Conservation (phyloP, 1,140 invertebrate species). For the Contarinia nasturtii region DNA sequence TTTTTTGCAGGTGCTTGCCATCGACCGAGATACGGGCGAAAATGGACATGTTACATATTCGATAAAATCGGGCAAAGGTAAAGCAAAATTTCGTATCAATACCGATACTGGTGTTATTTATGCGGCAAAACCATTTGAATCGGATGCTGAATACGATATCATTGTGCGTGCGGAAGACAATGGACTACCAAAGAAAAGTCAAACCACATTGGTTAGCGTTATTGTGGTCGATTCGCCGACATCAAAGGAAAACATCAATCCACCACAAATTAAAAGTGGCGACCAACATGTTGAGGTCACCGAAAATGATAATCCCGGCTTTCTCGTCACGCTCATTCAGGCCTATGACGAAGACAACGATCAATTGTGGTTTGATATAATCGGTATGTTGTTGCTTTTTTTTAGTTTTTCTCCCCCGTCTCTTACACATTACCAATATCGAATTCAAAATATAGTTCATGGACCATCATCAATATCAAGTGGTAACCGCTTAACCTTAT, state of each 20-base stretch:
- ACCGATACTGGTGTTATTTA: constrained; percentile 61
- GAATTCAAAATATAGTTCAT: too few relatives aligned
- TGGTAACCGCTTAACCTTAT: too few relatives aligned
- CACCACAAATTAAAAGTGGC: constrained; percentile 40
- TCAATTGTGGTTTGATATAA: constrained; percentile 74
- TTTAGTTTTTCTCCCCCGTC: neutral
- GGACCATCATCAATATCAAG: too few relatives aligned
- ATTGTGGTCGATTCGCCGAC: constrained; percentile 36
- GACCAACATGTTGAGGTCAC: constrained; percentile 51
- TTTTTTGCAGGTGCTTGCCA: constrained; percentile 51
- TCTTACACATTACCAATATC: constrained; percentile 1
- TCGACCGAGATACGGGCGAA: constrained; percentile 60
- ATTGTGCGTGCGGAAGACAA: constrained; percentile 66
- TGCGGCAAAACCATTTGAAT: constrained; percentile 42
- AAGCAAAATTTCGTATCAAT: constrained; percentile 59
- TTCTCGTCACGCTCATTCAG: constrained; percentile 60
- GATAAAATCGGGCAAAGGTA: constrained; percentile 53
- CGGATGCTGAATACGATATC: constrained; percentile 54
- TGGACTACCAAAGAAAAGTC: constrained; percentile 45
- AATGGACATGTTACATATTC: constrained; percentile 67
- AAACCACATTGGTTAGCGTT: constrained; percentile 48
- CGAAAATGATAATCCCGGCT: constrained; percentile 68
- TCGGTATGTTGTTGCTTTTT: constrained; percentile 37
- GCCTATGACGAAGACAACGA: constrained; percentile 69
- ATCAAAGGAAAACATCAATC: constrained; percentile 32